Conservation (phyloP, 2,113 vertebrate genomes). For the Columbina picui region DNA sequence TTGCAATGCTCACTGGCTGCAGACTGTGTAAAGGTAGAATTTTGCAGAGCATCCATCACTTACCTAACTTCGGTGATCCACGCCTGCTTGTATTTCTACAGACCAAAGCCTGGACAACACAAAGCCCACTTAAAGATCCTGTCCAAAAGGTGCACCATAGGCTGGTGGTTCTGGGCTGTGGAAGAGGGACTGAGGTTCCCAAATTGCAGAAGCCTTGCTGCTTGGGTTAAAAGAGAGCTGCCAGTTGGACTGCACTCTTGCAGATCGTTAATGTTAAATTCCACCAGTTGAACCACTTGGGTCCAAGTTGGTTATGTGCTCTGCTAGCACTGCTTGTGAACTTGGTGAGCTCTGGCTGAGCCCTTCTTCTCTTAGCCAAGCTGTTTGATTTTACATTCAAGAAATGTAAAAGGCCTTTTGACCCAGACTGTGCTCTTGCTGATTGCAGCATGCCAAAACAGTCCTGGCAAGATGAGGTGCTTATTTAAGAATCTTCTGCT, state of each 20-base stretch:
- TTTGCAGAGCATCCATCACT: not conserved
- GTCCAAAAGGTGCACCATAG: not conserved
- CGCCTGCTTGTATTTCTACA: not conserved
- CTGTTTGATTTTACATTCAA: not conserved
- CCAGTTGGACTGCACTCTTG: not conserved
- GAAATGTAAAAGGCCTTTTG: not conserved
- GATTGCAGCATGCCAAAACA: not conserved
- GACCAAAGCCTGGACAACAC: not conserved
- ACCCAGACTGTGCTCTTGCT: not conserved
- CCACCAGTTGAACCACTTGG: not conserved
- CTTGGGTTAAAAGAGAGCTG: not conserved
- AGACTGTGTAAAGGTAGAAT: not conserved
- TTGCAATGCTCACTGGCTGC: not conserved
- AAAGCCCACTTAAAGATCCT: not conserved
- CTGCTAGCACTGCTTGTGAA: not conserved
- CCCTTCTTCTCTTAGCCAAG: not conserved
- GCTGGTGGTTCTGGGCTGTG: not conserved
- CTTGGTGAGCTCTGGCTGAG: not conserved
- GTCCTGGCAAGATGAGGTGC: not conserved
- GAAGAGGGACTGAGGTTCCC: not conserved
- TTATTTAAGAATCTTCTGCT: not conserved
- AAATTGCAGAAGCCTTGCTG: rapidly evolving
- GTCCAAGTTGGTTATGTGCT: not conserved
- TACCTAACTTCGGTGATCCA: not conserved
- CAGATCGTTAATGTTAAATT: not conserved